Percentiles rank a stretch among this genome's conserved stretches.
Conservation (phyloP, 35 echinoderm and acorn worm genomes). For the Lytechinus variegatus region DNA sequence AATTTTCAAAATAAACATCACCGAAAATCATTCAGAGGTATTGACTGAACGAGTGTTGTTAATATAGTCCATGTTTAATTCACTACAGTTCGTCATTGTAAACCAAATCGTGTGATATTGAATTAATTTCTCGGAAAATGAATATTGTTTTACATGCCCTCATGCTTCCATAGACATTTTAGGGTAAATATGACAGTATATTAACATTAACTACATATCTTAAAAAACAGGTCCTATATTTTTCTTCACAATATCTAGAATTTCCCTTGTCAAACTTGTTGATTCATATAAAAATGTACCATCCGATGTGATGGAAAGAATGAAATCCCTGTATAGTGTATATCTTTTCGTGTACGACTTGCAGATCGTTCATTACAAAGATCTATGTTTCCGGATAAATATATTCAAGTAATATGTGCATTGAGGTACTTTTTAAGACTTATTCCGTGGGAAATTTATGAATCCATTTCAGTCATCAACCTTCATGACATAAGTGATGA, state of each 20-base stretch:
- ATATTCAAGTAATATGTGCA: neutral
- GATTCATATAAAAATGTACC: neutral
- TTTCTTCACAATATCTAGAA: neutral
- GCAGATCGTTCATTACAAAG: neutral
- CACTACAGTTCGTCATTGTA: neutral
- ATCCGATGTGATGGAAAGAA: neutral
- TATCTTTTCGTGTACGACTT: neutral
- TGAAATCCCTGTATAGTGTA: neutral
- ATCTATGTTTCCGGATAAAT: neutral
- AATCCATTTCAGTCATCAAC: too few relatives aligned
- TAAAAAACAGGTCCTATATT: neutral
- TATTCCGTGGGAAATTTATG: too few relatives aligned
- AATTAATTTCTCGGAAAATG: too few relatives aligned
- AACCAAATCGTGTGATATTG: too few relatives aligned
- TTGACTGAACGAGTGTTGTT: neutral
- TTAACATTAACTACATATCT: too few relatives aligned
- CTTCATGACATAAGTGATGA: too few relatives aligned
- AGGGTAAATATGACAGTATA: too few relatives aligned
- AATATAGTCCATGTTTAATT: neutral
- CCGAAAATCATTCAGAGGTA: neutral
- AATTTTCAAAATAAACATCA: neutral
- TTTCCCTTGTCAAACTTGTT: neutral
- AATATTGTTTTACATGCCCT: too few relatives aligned
- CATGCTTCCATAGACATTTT: too few relatives aligned
- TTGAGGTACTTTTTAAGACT: neutral